Conservation (phyloP, 2,113 vertebrate species). For the Ceyx margarethae region DNA sequence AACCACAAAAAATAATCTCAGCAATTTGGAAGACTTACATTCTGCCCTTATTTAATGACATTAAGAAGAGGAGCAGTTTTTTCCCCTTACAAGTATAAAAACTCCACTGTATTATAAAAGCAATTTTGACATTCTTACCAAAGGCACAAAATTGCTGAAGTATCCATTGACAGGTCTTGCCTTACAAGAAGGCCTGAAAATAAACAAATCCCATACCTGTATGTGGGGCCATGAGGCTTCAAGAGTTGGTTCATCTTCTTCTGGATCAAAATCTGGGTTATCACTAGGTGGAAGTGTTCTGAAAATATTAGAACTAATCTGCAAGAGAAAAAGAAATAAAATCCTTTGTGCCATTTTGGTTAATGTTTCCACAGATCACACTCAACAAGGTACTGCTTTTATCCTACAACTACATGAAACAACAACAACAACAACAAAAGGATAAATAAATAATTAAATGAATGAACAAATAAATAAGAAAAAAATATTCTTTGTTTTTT, state of each 20-base stretch:
- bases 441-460: not conserved
- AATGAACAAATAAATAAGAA: no score
- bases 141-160: not conserved
- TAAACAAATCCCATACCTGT: conserved; percentile 77
- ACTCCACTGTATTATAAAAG: not conserved
- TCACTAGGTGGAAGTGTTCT: conserved; percentile 96
- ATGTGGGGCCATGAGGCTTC: conserved; percentile 98
- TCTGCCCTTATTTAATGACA: not conserved
- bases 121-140: not conserved
- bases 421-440: not conserved
- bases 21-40: not conserved
- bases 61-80: not conserved
- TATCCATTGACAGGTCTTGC: not conserved
- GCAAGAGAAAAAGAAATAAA: conserved; percentile 52
- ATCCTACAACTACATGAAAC: not conserved
- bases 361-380: not conserved
- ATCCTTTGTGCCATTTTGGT: not conserved
- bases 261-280: conserved; percentile 98
- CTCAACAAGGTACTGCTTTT: not conserved
- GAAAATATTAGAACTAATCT: conserved; percentile 97
- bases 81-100: not conserved
- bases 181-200: not conserved
- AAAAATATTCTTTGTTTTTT: not conserved
- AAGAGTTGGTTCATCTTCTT: conserved; percentile 96
- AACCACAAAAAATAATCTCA: not conserved